These are phyloP conservation scores for Oscheius myriophilus DNA, from an alignment of 2,888 invertebrate species.

Conservation along the genomic window DNA sequence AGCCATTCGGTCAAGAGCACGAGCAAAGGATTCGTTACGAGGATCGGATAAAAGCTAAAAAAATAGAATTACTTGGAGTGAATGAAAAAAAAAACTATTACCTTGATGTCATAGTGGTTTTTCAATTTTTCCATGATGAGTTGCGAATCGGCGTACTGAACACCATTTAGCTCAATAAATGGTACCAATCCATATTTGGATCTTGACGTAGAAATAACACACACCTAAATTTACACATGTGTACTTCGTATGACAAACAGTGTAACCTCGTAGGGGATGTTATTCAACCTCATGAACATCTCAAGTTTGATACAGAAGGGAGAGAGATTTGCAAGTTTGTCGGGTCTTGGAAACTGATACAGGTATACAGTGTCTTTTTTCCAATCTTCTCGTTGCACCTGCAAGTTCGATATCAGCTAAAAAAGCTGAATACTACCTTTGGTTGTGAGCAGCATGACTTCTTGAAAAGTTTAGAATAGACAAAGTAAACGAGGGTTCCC, in stretches of 20 bases:
- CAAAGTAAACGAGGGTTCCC: too few relatives aligned
- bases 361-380: conserved; percentile 18
- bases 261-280: conserved; percentile 20
- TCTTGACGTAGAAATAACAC: not conserved
- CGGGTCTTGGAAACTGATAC: conserved; percentile 2
- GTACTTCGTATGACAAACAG: too few relatives aligned
- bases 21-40: conserved; percentile 5
- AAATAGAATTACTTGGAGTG: too few relatives aligned
- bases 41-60: too few relatives aligned
- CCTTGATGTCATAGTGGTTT: conserved; percentile 13
- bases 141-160: conserved; percentile 8
- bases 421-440: too few relatives aligned
- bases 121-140: conserved; percentile 11
- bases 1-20: conserved; percentile 12
- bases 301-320: conserved; percentile 23
- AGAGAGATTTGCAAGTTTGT: conserved; percentile 4
- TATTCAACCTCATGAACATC: conserved; percentile 17
- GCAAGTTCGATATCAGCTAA: too few relatives aligned
- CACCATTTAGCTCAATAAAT: conserved; percentile 14
- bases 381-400: conserved; percentile 6
- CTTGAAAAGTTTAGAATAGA: too few relatives aligned
- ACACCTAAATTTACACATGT: too few relatives aligned
- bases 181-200: not conserved
- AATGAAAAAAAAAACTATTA: too few relatives aligned
- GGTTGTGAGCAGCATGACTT: too few relatives aligned